Base-by-base conservation (phyloP, 1,140 invertebrate genomes). In the Maniola jurtina region DNA sequence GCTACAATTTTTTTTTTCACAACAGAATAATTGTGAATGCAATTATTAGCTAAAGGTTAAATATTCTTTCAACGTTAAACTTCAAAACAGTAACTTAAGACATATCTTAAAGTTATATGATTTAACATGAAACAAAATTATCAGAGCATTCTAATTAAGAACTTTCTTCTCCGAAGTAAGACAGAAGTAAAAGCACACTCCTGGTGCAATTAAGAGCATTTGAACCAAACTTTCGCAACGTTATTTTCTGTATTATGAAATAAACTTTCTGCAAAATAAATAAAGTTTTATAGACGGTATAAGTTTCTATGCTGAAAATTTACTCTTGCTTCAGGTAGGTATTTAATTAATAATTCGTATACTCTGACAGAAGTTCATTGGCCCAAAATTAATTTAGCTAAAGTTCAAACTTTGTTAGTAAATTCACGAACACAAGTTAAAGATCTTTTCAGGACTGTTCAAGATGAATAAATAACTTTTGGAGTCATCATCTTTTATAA, bases 151-250 rank as follows among this genome's bases (percentile, higher is more conserved):
- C 48, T 50, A 50, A 50, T 50, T 50, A 50, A 16, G 48, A 50
- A 50, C 48, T 50, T 50, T 50, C 48, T 50, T 50, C 48, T 50
- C 48, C 48, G 48, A 50, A 50, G 14, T 50, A n/a, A 50, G 48
- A 50, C 16, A 50, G 48, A 50, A 50, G 48, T 25, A 50, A 25
- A 50, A 50, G 14, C 48, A 50, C 14, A 50, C 48, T 50, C 48
- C 6, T 25, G 15, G 48, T 50, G 48, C 48, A 50, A 50, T 50
- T 50, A 50, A 50, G 48, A 50, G 48, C 48, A 50, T 50, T 50
- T 50, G 48, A 50, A 50, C 48, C 48, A 50, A 50, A 50, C 48
- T 50, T 50, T 50, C 15, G 48, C 48, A 50, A 50, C 48, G 48
- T 16, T 50, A 50, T 50, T 50, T 50, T 50, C 48, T 16, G 48